Conservation (phyloP, 1,140 invertebrate species). For the Drosophila auraria region DNA sequence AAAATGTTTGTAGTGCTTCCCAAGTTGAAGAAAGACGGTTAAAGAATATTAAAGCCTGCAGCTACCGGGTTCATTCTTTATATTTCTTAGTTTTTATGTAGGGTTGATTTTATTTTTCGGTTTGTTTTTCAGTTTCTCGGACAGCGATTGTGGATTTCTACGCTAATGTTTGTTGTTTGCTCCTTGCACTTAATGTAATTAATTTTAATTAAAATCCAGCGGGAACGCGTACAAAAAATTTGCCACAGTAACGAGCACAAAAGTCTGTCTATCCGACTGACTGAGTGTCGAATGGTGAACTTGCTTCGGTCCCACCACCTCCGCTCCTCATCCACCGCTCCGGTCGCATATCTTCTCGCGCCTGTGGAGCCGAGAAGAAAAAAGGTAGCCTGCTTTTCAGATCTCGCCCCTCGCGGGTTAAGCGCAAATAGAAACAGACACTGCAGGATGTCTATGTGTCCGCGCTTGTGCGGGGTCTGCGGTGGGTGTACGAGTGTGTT, state of each 20-base stretch:
- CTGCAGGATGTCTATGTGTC: conserved; percentile 17
- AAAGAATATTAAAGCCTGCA: conserved; percentile 52
- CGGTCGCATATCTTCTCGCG: conserved; percentile 66
- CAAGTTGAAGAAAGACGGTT: conserved; percentile 31
- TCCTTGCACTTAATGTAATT: conserved; percentile 82
- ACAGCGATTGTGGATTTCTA: conserved; percentile 53
- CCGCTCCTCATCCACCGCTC: background rate
- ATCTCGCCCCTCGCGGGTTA: conserved; percentile 62
- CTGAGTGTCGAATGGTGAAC: conserved; percentile 59
- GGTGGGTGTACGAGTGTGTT: conserved; percentile 43
- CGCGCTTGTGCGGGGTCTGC: conserved; percentile 22
- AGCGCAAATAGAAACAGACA: conserved; percentile 69
- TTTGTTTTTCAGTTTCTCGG: conserved; percentile 48
- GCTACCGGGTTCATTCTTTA: conserved; percentile 13
- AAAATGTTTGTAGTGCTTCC: background rate
- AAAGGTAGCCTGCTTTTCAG: conserved; percentile 71
- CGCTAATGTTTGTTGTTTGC: conserved; percentile 69
- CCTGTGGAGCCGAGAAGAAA: conserved; percentile 53
- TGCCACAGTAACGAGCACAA: conserved; percentile 76
- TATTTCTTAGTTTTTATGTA: conserved; percentile 8
- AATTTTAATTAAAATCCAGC: conserved; percentile 84
- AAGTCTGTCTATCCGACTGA: conserved; percentile 43
- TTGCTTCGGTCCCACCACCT: conserved; percentile 14
- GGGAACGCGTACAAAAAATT: conserved; percentile 59
- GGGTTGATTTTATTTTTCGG: conserved; percentile 27